Conservation (phyloP, 1,140 invertebrate genomes). For the Drosophila lacteicornis region DNA sequence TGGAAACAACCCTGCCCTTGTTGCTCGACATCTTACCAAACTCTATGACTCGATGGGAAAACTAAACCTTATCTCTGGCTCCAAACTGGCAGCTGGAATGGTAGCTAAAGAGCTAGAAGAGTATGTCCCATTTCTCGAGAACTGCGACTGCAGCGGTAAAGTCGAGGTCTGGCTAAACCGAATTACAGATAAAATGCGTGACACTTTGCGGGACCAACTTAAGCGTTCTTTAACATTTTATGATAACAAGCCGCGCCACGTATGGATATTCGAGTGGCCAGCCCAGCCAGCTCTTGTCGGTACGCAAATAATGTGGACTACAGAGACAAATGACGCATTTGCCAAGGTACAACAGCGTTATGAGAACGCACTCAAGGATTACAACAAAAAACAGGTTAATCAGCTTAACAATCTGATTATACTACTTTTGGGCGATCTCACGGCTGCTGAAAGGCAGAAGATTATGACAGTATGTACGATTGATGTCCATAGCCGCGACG, state of each 20-base stretch:
- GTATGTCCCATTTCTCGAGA: conserved; percentile 89
- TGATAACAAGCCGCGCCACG: conserved; percentile 95
- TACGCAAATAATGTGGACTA: conserved; percentile 98
- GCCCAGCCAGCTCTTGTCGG: conserved; percentile 94
- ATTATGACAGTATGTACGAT: conserved; percentile 98
- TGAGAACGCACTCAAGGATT: conserved; percentile 96
- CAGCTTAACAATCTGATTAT: conserved; percentile 93
- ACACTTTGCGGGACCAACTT: conserved; percentile 91
- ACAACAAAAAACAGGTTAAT: conserved; percentile 94
- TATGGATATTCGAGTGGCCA: conserved; percentile 97
- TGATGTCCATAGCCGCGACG: conserved; percentile 95
- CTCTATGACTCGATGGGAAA: conserved; percentile 96
- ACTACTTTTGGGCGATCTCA: conserved; percentile 92
- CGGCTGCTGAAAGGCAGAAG: conserved; percentile 94
- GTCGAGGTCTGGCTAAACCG: conserved; percentile 96
- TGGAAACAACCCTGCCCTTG: conserved; percentile 94
- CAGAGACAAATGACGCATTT: conserved; percentile 95
- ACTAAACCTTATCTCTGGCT: conserved; percentile 89
- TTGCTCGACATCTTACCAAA: conserved; percentile 94
- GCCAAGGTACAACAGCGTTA: conserved; percentile 95
- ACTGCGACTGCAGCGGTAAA: conserved; percentile 94
- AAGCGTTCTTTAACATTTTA: conserved; percentile 92
- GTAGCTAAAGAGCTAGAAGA: conserved; percentile 94
- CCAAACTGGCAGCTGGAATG: conserved; percentile 88
- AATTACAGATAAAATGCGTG: conserved; percentile 93